Base-by-base conservation (phyloP, 2,888 invertebrate genomes). In the Drosophila mimetica region DNA sequence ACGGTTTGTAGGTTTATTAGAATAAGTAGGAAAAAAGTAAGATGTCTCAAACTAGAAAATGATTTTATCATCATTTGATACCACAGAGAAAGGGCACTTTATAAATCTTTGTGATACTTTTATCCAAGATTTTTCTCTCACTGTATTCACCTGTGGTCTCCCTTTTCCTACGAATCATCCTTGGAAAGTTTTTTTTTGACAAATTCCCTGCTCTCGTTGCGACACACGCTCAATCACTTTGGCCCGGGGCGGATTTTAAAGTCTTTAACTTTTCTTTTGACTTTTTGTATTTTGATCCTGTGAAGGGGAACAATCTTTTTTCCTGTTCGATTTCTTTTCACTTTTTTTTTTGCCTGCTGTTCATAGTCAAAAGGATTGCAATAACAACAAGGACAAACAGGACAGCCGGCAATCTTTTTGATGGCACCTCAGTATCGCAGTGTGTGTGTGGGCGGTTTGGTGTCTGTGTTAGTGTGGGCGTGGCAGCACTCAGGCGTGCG, bases 231-330 rank as follows among this genome's bases (percentile, higher is more conserved):
- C 79, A 79, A 85, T 85, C 79, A 85, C 86, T 82, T 79, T 79
- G 74, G 76, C 65, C 71, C 67, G 73, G 70, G 79, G 55, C 73
- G 85, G 79, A 77, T 77, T 83, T 85, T 79, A 76, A 86, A 81
- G 79, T 86, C 79, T 77, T 81, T 76, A 79, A 86, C 79, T 79
- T 85, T 83, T 81, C 81, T 72, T 67, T 80, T 84, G 84, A 85
- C 81, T 83, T 78, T 69, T 67, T 50, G 48, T 65, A 71, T 54
- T 65, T 59, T 71, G 71, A 61, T 51, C 63, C 71, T 48, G 57
- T 44, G 61, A 42, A 41, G 46, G 50, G 60, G 36, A 64, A 64
- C 50, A 64, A 50, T 61, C 61, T 67, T 59, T 47, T 53, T 66
- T 65, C 66, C 52, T 42, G 52, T 51, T 42, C 52, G 47, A 41